These are phyloP conservation scores for Chelmon rostratus DNA, from an alignment of 2,797 vertebrate species.

Conservation along the genomic window DNA sequence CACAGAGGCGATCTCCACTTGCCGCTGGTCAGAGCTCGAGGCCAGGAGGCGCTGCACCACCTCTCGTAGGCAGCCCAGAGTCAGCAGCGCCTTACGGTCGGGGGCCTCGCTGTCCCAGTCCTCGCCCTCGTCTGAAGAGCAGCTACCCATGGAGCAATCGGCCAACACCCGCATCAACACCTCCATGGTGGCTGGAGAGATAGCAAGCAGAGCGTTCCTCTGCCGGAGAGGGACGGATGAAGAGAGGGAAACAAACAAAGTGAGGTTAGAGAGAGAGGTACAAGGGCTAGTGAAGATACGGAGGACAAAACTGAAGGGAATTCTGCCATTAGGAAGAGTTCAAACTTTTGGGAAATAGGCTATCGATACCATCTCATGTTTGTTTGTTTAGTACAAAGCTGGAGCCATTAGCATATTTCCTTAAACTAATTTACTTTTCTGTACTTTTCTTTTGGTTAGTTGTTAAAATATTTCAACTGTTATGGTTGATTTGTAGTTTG, in stretches of 20 bases:
- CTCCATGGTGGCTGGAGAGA: conserved; percentile 98
- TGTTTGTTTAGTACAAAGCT: neutral
- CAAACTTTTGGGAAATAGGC: neutral
- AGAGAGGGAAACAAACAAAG: neutral
- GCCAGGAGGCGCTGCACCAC: conserved; percentile 95
- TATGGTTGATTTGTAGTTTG: no score
- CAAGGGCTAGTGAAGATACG: neutral
- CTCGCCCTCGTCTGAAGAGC: conserved; percentile 78
- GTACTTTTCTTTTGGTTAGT: neutral
- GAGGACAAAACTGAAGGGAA: no score
- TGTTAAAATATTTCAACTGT: no score
- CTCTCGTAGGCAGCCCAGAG: conserved; percentile 94
- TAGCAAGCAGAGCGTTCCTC: conserved; percentile 95
- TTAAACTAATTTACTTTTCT: no score
- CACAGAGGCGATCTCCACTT: conserved; percentile 95
- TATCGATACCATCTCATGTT: neutral
- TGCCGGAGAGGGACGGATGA: conserved; percentile 63
- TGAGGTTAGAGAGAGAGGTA: neutral
- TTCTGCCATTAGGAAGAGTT: neutral
- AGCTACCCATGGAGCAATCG: conserved; percentile 89
- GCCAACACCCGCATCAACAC: conserved; percentile 94
- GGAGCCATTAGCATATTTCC: neutral
- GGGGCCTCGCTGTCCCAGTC: conserved; percentile 92
- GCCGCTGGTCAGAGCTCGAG: conserved; percentile 97
- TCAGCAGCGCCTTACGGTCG: conserved; percentile 92